These are phyloP conservation scores for Gymnopithys bicolor DNA, from an alignment of 2,797 vertebrate species.

Conservation along the genomic window DNA sequence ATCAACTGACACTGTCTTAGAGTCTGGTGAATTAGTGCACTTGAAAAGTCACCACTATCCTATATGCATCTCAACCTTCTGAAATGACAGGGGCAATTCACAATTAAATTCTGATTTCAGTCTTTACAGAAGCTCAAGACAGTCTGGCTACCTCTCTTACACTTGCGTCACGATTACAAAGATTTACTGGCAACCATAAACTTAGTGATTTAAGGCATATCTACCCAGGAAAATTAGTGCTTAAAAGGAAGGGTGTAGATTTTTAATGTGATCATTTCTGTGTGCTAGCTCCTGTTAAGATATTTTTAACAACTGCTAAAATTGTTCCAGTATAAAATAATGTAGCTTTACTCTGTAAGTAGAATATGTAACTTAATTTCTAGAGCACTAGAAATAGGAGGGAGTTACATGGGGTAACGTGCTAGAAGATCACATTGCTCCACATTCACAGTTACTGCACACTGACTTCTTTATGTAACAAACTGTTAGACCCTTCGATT, in stretches of 20 bases:
- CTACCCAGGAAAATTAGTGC: neutral
- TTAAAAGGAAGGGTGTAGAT: constrained; percentile 17
- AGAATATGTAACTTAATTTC: constrained; percentile 16
- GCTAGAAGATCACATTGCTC: constrained; percentile 4
- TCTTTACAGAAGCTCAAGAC: neutral
- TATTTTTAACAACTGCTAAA: constrained; percentile 33
- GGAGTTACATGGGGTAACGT: constrained; percentile 16
- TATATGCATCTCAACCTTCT: neutral
- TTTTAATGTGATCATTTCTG: neutral
- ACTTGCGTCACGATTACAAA: neutral
- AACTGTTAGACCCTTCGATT: neutral
- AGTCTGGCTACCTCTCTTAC: neutral
- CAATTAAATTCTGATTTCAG: neutral
- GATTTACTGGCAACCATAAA: neutral
- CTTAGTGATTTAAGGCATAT: neutral
- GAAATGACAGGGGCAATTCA: neutral
- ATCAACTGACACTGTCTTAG: neutral
- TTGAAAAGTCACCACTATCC: neutral
- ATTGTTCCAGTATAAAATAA: neutral
- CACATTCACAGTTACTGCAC: constrained; percentile 17
- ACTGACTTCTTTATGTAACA: constrained; percentile 33
- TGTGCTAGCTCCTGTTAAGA: neutral
- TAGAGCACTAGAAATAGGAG: neutral
- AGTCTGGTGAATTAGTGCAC: neutral
- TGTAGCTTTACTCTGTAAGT: constrained; percentile 3